These are phyloP conservation scores for Phasianus colchicus DNA, from an alignment of 2,113 vertebrate species.

Conservation along the genomic window DNA sequence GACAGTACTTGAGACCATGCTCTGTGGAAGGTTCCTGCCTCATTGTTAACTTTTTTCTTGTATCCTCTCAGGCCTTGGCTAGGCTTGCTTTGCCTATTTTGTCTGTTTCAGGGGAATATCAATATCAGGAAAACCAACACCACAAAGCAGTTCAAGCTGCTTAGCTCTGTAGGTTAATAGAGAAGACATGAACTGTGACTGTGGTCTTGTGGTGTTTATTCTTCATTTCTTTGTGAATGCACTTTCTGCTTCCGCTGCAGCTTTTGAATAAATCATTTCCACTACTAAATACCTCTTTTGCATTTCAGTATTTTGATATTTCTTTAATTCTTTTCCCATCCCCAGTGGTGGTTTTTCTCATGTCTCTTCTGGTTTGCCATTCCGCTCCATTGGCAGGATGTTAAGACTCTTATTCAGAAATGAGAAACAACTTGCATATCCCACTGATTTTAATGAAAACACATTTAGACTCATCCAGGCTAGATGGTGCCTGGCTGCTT, in stretches of 20 bases:
- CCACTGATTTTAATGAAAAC: not conserved
- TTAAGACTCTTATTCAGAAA: not conserved
- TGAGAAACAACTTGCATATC: not conserved
- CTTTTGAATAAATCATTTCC: not conserved
- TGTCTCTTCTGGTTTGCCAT: not conserved
- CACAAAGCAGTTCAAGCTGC: not conserved
- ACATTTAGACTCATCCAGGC: not conserved
- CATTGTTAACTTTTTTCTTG: not conserved
- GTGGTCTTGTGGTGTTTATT: not conserved
- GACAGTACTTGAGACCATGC: not conserved
- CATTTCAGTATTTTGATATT: not conserved
- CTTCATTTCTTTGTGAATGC: not conserved
- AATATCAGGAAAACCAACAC: not conserved
- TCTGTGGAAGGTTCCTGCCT: not conserved
- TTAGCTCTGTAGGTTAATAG: not conserved
- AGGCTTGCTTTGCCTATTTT: not conserved
- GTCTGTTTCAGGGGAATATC: not conserved
- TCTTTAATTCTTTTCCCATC: not conserved
- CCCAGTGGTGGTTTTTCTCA: not conserved
- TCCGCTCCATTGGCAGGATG: not conserved
- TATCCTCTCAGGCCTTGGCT: not conserved
- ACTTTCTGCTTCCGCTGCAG: not conserved
- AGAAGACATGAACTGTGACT: not conserved
- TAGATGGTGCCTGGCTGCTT: not conserved
- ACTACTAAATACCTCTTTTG: not conserved